Conservation (phyloP, 2,888 invertebrate species). For the Copidosoma aretas region DNA sequence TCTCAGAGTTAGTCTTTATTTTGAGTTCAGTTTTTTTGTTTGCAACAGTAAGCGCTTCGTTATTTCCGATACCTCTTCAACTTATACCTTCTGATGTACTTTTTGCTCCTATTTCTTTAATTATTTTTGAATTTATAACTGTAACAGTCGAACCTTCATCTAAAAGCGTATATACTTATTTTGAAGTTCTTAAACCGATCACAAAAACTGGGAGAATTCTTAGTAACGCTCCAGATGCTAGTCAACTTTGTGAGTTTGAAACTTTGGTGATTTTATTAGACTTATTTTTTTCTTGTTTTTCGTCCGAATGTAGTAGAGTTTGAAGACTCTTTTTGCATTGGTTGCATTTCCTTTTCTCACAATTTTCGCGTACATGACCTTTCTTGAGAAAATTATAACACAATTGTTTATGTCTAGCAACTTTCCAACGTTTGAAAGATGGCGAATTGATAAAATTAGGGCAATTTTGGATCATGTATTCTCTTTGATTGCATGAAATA, state of each 20-base stretch:
- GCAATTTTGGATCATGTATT: background rate
- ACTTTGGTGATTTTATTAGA: background rate
- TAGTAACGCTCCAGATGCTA: background rate
- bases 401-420: background rate
- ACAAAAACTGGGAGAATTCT: background rate
- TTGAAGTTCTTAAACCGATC: background rate
- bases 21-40: background rate
- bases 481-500: background rate
- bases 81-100: background rate
- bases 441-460: background rate
- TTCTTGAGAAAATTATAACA: background rate
- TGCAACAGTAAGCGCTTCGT: background rate
- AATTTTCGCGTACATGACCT: background rate
- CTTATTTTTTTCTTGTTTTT: background rate
- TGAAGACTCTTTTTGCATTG: background rate
- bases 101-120: background rate
- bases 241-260: background rate
- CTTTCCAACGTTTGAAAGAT: background rate
- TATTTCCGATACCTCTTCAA: background rate
- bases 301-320: background rate
- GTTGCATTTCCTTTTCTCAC: background rate
- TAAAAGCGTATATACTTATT: slow-evolving; percentile 12
- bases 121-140: background rate
- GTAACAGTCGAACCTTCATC: slow-evolving; percentile 16
- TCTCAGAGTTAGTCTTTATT: background rate